Conservation (phyloP, 2,888 invertebrate species). For the Frankliniella fusca region DNA sequence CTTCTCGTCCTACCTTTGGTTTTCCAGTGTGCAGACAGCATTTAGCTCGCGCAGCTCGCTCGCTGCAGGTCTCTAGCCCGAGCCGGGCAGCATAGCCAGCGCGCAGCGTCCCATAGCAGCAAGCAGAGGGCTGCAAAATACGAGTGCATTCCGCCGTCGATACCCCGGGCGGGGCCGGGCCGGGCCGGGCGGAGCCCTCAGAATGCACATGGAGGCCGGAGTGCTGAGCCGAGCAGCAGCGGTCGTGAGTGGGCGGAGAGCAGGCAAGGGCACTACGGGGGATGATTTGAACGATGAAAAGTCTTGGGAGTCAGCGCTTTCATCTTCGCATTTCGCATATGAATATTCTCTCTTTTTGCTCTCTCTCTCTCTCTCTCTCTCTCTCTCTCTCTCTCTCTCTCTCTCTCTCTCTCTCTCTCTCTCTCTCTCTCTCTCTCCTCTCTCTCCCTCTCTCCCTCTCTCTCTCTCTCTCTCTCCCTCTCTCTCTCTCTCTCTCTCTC, state of each 20-base stretch:
- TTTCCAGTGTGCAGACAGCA: too few species aligned
- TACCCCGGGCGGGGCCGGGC: too few species aligned
- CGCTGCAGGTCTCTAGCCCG: too few species aligned
- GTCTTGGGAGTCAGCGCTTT: neutral
- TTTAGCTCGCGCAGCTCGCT: too few species aligned
- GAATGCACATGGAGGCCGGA: neutral
- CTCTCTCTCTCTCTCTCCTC: neutral
- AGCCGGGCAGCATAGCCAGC: too few species aligned
- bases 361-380: neutral
- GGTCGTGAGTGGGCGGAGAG: neutral
- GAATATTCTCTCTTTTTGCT: neutral
- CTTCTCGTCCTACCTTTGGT: too few species aligned
- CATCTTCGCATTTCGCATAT: neutral
- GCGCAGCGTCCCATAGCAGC: too few species aligned
- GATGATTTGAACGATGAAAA: neutral
- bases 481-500: neutral
- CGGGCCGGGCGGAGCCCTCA: too few species aligned
- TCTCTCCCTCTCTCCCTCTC: neutral
- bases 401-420: neutral
- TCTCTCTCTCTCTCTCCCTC: neutral
- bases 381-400: neutral
- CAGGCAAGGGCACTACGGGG: neutral
- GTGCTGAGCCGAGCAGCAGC: neutral
- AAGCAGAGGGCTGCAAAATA: too few species aligned
- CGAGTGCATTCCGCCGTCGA: too few species aligned